Conservation (phyloP, 2,888 invertebrate genomes). For the Gastrophysa polygoni region DNA sequence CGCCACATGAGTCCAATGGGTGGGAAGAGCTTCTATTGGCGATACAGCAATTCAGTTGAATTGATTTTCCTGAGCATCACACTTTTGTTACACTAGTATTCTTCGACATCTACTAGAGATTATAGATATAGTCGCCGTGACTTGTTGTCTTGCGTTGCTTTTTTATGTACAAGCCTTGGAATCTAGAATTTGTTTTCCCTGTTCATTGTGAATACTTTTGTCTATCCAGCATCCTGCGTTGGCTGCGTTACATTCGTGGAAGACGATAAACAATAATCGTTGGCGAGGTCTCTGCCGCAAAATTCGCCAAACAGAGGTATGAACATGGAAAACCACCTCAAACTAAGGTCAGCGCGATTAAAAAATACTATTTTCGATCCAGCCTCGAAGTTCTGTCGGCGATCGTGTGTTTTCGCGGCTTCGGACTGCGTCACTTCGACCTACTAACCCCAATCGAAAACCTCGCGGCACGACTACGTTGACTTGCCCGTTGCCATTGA, state of each 20-base stretch:
- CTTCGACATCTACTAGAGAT: too few species aligned
- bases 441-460: constrained; percentile 72
- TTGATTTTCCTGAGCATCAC: too few species aligned
- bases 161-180: too few species aligned
- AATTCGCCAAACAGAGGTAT: constrained; percentile 36
- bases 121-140: too few species aligned
- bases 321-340: constrained; percentile 40
- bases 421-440: constrained; percentile 67
- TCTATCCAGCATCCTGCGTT: neutral
- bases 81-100: too few species aligned
- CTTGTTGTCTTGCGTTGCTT: too few species aligned
- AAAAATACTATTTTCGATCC: constrained; percentile 49
- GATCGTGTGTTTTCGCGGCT: constrained; percentile 72
- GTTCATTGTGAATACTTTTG: too few species aligned
- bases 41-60: too few species aligned
- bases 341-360: constrained; percentile 42
- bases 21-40: too few species aligned
- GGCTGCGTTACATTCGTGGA: neutral
- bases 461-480: constrained; percentile 52
- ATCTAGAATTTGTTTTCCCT: too few species aligned
- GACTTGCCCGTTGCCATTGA: constrained; percentile 52
- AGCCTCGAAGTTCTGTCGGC: constrained; percentile 56
- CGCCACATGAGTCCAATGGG: too few species aligned
- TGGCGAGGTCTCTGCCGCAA: constrained; percentile 22
- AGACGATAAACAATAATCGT: neutral